Base-by-base conservation (phyloP, 2,888 invertebrate genomes). In the Rhagium mordax region DNA sequence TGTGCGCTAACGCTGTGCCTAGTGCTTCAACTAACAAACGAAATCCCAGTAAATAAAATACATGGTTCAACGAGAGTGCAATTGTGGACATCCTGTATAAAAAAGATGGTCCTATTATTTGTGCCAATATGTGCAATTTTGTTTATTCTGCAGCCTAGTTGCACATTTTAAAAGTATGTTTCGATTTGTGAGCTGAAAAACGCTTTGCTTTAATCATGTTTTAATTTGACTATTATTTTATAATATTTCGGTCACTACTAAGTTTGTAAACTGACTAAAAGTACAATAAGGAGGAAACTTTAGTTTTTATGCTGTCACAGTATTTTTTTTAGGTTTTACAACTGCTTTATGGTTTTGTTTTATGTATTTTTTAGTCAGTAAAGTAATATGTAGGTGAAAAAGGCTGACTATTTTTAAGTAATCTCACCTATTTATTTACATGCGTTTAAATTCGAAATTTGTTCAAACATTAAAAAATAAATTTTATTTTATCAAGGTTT, bases 401-500 rank as follows among this genome's bases (percentile, higher is more conserved):
- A 75, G 75, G 65, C 73, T 75, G 75, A 75, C 60, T 73, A 76
- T 74, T 72, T 55, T 57, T 75, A 75, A 72, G 72, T 70, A 75
- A 65, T 59, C 33, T 59, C 67, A 67, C 67, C 55, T 67, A 47
- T 41, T 67, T 67, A 67, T 67, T 67, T 67, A 60, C 67, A 57
- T 66, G 68, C 68, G 51, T 66, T 60, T 70, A 66, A 57, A 48
- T 70, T 71, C 71, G 55, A 64, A 74, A 67, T 71, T 74, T 73
- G 66, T 73, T 74, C 70, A 53, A 51, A 67, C 62, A 55, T 74
- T 64, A 74, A 64, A 15, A 33, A 73, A 73, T 73, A 66, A 47
- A 74, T 49, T 70, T 71, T 74, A 49, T 71, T 74, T 74, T 72
- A 51, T 72, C 67, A 57, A 61, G 29, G 20, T 13, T 16, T 51